phyloP scores from a whole-genome alignment of 1,140 invertebrate genomes.

The Euura saliciscinereae region DNA sequence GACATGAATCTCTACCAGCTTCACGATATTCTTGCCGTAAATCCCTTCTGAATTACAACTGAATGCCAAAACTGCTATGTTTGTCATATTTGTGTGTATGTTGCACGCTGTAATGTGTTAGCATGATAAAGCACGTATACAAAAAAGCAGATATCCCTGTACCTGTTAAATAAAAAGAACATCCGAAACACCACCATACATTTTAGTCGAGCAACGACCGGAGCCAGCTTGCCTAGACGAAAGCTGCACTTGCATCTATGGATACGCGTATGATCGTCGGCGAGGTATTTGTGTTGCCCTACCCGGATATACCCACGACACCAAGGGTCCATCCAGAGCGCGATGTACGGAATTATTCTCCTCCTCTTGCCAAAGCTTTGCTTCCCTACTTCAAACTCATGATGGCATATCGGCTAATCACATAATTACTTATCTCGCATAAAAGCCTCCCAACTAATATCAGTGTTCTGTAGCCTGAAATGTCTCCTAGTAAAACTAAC shows the following conservation, averaged over 20 bases:
- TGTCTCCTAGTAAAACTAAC: no score
- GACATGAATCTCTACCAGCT: no score
- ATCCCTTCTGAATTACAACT: no score
- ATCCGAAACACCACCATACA: constrained; percentile 36
- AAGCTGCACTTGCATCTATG: constrained; percentile 58
- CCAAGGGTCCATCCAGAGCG: constrained; percentile 57
- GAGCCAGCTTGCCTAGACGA: constrained; percentile 58
- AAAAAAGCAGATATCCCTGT: no score
- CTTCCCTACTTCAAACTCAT: background rate
- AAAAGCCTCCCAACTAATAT: no score
- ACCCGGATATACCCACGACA: constrained; percentile 49
- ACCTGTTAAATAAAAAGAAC: no score
- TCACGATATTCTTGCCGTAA: no score
- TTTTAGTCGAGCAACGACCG: constrained; percentile 56
- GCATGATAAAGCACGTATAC: no score
- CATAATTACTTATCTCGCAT: background rate
- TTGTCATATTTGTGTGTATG: no score
- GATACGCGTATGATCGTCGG: constrained; percentile 52
- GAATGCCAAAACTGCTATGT: no score
- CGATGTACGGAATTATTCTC: constrained; percentile 47
- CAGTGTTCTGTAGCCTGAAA: no score
- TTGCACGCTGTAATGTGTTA: no score
- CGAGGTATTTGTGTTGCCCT: constrained; percentile 52
- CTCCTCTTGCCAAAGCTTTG: background rate
- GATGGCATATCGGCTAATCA: background rate